Percentiles rank a stretch among this genome's conserved stretches.
phyloP scores from a whole-genome alignment of 92 coral and sea anemone genomes.

The Plumapathes pennacea region DNA sequence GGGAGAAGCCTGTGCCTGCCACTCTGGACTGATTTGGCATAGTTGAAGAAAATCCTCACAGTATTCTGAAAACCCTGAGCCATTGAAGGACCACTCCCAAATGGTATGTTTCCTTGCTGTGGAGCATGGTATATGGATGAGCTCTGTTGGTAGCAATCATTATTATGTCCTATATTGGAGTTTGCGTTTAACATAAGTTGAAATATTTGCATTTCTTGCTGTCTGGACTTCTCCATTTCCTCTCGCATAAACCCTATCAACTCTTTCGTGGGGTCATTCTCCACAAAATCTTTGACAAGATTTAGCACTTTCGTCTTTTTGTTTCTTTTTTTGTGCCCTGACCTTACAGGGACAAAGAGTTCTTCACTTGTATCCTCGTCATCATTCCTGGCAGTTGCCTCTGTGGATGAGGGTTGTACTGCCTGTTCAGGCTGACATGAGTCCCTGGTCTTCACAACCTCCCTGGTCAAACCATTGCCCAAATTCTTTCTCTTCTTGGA shows the following conservation, averaged over 20 bases:
- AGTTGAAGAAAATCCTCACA: no score
- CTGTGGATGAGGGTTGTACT: constrained; percentile 30
- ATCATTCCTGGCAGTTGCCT: constrained; percentile 1
- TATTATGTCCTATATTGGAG: background rate
- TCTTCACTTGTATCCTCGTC: constrained; percentile 1
- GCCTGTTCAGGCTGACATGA: constrained; percentile 44
- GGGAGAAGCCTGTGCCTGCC: no score
- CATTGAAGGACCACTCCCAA: no score
- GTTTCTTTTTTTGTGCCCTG: background rate
- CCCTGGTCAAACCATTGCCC: constrained; percentile 46
- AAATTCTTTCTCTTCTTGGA: constrained; percentile 25
- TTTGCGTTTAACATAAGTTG: constrained; percentile 1
- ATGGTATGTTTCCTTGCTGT: background rate
- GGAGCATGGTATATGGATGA: background rate
- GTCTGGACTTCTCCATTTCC: constrained; percentile 4
- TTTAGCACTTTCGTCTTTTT: constrained; percentile 3
- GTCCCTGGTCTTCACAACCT: constrained; percentile 49
- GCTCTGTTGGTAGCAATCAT: constrained; percentile 1
- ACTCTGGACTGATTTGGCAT: no score
- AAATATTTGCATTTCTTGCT: constrained; percentile 4
- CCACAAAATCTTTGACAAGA: constrained; percentile 1
- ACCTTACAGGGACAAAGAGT: constrained; percentile 7
- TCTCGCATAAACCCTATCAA: constrained; percentile 6
- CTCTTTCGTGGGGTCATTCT: constrained; percentile 9
- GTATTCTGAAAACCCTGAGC: no score